Evolutionary conservation across 1,140 invertebrate species (phyloP).

Genomic region (Dermatophagoides farinae): DNA sequence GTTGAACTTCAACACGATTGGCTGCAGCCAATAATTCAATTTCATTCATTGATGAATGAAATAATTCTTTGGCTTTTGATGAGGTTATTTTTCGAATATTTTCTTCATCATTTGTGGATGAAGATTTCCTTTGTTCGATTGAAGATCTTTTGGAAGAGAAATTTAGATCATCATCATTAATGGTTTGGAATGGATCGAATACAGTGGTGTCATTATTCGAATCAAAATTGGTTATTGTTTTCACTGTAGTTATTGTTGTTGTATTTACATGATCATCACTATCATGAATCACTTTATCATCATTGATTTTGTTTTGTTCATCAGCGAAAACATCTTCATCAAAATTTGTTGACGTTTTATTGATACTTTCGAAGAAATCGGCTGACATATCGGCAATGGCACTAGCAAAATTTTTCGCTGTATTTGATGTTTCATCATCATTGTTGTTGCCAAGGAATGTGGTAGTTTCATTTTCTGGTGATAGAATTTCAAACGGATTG

Average conservation of each 20-base stretch:
- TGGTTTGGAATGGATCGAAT: conserved; percentile 18
- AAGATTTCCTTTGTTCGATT: background rate
- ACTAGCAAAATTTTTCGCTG: background rate
- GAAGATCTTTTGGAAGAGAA: conserved; percentile 5
- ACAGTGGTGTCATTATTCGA: background rate
- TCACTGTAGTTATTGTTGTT: background rate
- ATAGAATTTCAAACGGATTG: conserved; percentile 13
- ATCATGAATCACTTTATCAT: background rate
- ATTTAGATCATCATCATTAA: conserved; percentile 12
- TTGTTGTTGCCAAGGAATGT: background rate
- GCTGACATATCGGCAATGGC: conserved; percentile 15
- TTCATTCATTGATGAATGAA: conserved; percentile 1
- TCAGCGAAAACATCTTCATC: background rate
- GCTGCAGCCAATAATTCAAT: background rate
- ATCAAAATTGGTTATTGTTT: background rate
- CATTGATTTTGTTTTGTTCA: background rate
- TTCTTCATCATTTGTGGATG: background rate
- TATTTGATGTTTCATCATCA: background rate
- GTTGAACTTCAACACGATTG: background rate
- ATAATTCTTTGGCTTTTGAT: conserved; percentile 4
- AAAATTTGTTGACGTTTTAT: background rate
- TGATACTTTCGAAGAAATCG: conserved; percentile 13
- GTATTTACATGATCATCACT: background rate
- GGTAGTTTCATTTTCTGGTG: conserved; percentile 9
- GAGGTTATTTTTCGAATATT: background rate